These are phyloP conservation scores for Macropis europaea DNA, from an alignment of 2,888 invertebrate genomes.

Conservation along the genomic window DNA sequence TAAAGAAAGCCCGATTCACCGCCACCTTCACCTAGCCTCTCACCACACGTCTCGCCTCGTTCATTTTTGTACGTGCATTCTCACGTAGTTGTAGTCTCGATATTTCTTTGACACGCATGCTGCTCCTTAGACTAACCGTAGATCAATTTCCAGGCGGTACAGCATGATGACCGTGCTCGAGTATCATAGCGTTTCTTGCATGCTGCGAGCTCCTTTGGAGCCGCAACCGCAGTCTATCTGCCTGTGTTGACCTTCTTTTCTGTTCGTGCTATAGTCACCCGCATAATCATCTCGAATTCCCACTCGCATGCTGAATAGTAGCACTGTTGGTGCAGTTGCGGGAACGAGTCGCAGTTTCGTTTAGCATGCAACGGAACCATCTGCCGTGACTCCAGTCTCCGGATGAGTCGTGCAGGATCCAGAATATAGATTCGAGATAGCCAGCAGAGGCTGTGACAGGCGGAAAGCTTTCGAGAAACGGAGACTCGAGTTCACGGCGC, in stretches of 20 bases:
- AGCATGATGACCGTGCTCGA: conserved; percentile 62
- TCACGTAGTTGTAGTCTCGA: conserved; percentile 48
- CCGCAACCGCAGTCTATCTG: conserved; percentile 48
- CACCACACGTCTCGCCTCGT: conserved; percentile 66
- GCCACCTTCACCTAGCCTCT: conserved; percentile 40
- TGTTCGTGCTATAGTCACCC: conserved; percentile 58
- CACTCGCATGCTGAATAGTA: conserved; percentile 53
- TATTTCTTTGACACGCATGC: conserved; percentile 53
- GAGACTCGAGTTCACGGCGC: conserved; percentile 32
- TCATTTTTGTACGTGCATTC: conserved; percentile 63
- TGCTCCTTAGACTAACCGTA: conserved; percentile 21
- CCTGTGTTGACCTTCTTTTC: conserved; percentile 57
- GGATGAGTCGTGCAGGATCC: neutral
- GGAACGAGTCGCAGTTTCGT: conserved; percentile 55
- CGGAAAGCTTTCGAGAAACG: neutral
- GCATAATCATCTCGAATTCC: conserved; percentile 61
- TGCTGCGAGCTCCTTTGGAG: conserved; percentile 52
- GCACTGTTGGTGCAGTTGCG: conserved; percentile 56
- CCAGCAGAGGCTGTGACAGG: no score
- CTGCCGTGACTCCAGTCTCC: conserved; percentile 30
- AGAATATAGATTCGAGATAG: no score
- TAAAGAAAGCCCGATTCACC: neutral
- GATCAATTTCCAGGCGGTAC: conserved; percentile 48
- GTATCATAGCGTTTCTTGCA: conserved; percentile 48
- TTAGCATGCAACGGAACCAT: conserved; percentile 45